Conservation (phyloP, 1,140 invertebrate genomes). For the Asbolus verrucosus region DNA sequence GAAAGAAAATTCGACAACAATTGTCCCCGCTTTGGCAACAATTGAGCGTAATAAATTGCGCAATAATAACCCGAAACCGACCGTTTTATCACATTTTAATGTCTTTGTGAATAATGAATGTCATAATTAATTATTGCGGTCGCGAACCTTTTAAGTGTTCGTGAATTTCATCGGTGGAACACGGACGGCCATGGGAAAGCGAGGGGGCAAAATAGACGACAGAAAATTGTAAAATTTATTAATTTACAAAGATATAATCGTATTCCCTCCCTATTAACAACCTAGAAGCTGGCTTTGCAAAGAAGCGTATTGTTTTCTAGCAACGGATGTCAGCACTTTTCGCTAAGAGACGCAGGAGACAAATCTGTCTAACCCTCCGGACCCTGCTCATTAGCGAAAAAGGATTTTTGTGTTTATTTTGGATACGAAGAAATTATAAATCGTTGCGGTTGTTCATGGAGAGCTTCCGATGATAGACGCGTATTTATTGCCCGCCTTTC, state of each 20-base stretch:
- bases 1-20: neutral
- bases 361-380: no score
- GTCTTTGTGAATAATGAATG: constrained; percentile 5
- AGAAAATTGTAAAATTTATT: no score
- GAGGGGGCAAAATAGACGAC: no score
- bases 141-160: neutral
- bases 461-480: neutral
- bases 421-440: constrained; percentile 1
- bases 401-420: neutral
- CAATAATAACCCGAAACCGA: constrained; percentile 8
- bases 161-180: neutral
- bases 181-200: neutral
- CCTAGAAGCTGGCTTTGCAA: no score
- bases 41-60: constrained; percentile 21
- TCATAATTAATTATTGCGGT: neutral
- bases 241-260: no score
- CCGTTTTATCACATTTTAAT: constrained; percentile 18
- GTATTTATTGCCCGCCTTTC: constrained; percentile 1
- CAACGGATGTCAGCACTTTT: no score
- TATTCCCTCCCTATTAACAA: no score
- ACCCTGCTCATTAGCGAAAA: no score
- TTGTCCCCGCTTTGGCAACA: neutral
- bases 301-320: no score
- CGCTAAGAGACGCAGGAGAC: no score
- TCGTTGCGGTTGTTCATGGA: neutral